These are phyloP conservation scores for Cladorhizidae sp. DNA, from an alignment of 37 sponge, comb jelly and placozoan species.

Conservation along the genomic window DNA sequence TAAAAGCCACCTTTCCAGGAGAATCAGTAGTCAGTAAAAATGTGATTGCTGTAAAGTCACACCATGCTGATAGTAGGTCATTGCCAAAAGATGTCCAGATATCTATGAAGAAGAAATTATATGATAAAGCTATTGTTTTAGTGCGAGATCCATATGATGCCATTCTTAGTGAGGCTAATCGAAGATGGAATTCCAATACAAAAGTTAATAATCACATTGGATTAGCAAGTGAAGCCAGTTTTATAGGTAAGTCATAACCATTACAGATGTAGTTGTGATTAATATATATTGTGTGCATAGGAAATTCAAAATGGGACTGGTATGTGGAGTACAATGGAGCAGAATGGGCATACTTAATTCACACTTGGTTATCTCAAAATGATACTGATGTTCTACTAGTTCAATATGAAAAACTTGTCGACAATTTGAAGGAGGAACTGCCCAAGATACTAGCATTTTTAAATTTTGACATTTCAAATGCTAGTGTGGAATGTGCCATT, in stretches of 20 bases:
- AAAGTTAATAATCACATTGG: slow-evolving; percentile 45
- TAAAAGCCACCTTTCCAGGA: slow-evolving; percentile 56
- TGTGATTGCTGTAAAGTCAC: slow-evolving; percentile 74
- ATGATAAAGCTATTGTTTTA: slow-evolving; percentile 64
- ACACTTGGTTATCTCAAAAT: slow-evolving; percentile 59
- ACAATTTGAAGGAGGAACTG: slow-evolving; percentile 51
- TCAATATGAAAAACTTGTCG: slow-evolving; percentile 64
- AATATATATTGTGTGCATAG: slow-evolving; percentile 12
- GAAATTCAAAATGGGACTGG: slow-evolving; percentile 64
- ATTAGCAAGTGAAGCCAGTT: slow-evolving; percentile 41
- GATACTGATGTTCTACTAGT: slow-evolving; percentile 54
- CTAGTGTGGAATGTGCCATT: slow-evolving; percentile 52
- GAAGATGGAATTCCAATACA: slow-evolving; percentile 49
- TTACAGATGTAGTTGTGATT: not conserved
- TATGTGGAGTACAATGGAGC: slow-evolving; percentile 47
- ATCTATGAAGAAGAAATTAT: slow-evolving; percentile 13
- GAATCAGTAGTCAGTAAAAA: slow-evolving; percentile 59
- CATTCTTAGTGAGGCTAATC: slow-evolving; percentile 69
- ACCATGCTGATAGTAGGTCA: slow-evolving; percentile 22
- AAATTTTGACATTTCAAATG: slow-evolving; percentile 8
- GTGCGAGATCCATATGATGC: slow-evolving; percentile 67
- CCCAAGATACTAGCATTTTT: slow-evolving; percentile 60
- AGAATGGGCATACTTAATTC: slow-evolving; percentile 46
- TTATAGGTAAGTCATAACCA: slow-evolving; percentile 35
- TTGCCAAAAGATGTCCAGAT: slow-evolving; percentile 35